Evolutionary conservation across 2,888 invertebrate genomes (phyloP).

Genomic region (Urechis unicinctus): DNA sequence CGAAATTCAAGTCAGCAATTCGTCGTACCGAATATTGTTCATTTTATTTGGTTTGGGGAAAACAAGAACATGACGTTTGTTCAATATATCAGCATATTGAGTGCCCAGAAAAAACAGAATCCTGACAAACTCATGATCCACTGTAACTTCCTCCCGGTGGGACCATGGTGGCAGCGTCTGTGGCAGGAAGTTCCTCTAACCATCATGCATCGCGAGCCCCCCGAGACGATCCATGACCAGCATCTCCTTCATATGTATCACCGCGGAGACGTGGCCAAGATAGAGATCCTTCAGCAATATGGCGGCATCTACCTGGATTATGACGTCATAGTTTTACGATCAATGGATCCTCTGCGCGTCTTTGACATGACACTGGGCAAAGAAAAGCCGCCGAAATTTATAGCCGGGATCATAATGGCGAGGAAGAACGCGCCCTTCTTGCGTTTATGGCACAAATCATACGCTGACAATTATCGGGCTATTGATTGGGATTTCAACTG

Average conservation of each 20-base stretch:
- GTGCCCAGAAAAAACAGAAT: slow-evolving; percentile 20
- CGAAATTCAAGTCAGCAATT: not conserved
- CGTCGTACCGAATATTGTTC: slow-evolving; percentile 24
- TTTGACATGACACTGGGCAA: slow-evolving; percentile 20
- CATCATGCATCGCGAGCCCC: slow-evolving; percentile 12
- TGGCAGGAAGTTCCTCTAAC: slow-evolving; percentile 12
- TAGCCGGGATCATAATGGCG: slow-evolving; percentile 19
- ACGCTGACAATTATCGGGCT: slow-evolving; percentile 17
- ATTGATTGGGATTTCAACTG: slow-evolving; percentile 22
- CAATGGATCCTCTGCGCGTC: slow-evolving; percentile 16
- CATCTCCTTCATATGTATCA: slow-evolving; percentile 15
- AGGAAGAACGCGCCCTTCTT: slow-evolving; percentile 14
- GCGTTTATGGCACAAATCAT: slow-evolving; percentile 15
- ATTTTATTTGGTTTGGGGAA: slow-evolving; percentile 21
- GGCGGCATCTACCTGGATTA: slow-evolving; percentile 24
- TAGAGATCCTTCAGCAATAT: slow-evolving; percentile 20
- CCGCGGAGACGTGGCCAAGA: slow-evolving; percentile 18
- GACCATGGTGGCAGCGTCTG: slow-evolving; percentile 21
- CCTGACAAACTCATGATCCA: slow-evolving; percentile 20
- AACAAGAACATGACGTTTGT: slow-evolving; percentile 14
- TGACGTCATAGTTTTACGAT: slow-evolving; percentile 21
- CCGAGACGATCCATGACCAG: slow-evolving; percentile 9
- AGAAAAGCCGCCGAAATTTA: slow-evolving; percentile 18
- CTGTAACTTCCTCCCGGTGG: slow-evolving; percentile 20
- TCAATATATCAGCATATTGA: slow-evolving; percentile 21